phyloP scores from a whole-genome alignment of 2,888 invertebrate genomes.

The Luperina nickerlii region DNA sequence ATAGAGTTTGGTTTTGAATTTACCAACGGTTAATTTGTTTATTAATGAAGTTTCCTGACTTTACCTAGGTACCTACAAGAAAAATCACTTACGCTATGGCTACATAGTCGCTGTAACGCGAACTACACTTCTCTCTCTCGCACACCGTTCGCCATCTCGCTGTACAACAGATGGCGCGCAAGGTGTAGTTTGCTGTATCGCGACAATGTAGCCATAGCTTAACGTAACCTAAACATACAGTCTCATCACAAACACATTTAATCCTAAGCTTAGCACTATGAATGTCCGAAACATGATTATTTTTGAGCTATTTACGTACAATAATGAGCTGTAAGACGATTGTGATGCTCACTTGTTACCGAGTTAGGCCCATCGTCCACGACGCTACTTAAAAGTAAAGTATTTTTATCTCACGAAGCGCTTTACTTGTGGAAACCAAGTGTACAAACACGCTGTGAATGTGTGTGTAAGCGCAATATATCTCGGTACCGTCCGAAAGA shows the following conservation, averaged over 20 bases:
- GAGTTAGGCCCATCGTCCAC: conserved; percentile 2
- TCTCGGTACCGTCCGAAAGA: no score
- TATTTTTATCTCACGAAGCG: no score
- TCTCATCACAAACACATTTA: conserved; percentile 40
- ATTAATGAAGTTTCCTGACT: no score
- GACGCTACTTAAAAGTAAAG: background rate
- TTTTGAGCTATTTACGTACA: conserved; percentile 52
- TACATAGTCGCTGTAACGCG: background rate
- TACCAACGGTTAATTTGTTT: no score
- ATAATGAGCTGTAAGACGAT: conserved; percentile 49
- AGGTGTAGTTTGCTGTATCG: background rate
- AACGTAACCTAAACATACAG: conserved; percentile 54
- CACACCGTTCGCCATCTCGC: background rate
- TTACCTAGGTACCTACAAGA: no score
- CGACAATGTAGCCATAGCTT: background rate
- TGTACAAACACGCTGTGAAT: no score
- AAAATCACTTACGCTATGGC: background rate
- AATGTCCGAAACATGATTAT: conserved; percentile 61
- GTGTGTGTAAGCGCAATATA: no score
- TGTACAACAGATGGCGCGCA: background rate
- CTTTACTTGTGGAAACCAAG: no score
- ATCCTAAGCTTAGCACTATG: conserved; percentile 61
- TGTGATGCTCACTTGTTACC: conserved; percentile 26
- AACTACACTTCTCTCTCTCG: background rate
- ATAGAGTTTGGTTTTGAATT: no score